Evolutionary conservation across 1,140 invertebrate genomes (phyloP).

Genomic region (Zaprionus ornatus): DNA sequence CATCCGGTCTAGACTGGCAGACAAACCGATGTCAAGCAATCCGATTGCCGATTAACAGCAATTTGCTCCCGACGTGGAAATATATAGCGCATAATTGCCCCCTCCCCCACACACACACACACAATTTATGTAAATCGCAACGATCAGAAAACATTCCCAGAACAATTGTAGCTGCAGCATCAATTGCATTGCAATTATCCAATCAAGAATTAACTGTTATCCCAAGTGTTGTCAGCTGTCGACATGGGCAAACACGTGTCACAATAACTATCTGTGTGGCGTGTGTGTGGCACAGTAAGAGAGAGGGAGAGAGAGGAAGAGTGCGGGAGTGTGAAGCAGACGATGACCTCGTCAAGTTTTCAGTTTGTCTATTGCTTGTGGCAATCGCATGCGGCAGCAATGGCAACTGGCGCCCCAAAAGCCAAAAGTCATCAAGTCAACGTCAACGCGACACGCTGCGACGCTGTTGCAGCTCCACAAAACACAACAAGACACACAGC

Average conservation of each 20-base stretch:
- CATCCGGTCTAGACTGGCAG: constrained; percentile 42
- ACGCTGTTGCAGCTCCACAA: not conserved
- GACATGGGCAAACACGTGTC: constrained; percentile 1
- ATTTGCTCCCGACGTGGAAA: not conserved
- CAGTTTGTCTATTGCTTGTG: constrained; percentile 29
- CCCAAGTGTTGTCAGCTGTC: constrained; percentile 8
- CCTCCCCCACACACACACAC: not conserved
- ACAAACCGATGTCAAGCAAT: constrained; percentile 15
- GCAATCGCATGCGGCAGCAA: constrained; percentile 26
- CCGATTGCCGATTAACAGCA: not conserved
- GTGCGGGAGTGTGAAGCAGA: not conserved
- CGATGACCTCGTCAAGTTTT: not conserved
- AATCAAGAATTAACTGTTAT: constrained; percentile 28
- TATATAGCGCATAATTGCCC: not conserved
- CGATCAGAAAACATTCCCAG: not conserved
- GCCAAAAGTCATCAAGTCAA: constrained; percentile 49
- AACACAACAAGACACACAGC: not conserved
- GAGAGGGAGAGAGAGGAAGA: not conserved
- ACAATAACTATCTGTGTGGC: not conserved
- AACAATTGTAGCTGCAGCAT: constrained; percentile 11
- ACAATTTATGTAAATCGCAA: not conserved
- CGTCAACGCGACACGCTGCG: constrained; percentile 23
- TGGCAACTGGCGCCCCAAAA: constrained; percentile 39
- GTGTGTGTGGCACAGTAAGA: not conserved
- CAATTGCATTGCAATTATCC: constrained; percentile 24